Evolutionary conservation across 2,888 invertebrate species (phyloP).

Genomic region (Stenodera caucasica): DNA sequence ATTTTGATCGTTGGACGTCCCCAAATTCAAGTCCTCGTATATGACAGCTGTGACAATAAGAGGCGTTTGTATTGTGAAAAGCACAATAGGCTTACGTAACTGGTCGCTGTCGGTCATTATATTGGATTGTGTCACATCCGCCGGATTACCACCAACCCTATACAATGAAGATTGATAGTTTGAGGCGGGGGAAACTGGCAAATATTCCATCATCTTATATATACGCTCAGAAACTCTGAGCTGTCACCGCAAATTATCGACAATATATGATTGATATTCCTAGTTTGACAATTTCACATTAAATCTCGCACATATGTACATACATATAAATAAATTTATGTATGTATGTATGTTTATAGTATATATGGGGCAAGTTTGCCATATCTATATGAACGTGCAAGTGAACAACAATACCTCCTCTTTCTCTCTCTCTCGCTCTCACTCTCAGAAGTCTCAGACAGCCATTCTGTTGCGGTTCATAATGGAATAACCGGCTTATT

Average conservation of each 20-base stretch:
- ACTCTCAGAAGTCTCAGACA: conserved; percentile 36
- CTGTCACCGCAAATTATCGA: too few species aligned
- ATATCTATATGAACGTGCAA: conserved; percentile 34
- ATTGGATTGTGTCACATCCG: conserved; percentile 49
- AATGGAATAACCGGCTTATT: conserved; percentile 55
- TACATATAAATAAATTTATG: not conserved
- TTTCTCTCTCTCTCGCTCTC: too few species aligned
- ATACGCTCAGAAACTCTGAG: too few species aligned
- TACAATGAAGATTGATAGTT: conserved; percentile 52
- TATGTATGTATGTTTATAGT: not conserved
- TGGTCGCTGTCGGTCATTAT: conserved; percentile 49
- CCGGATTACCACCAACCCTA: conserved; percentile 46
- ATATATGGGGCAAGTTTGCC: conserved; percentile 13
- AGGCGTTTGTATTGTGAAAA: conserved; percentile 31
- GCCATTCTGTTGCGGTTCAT: conserved; percentile 50
- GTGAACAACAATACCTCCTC: conserved; percentile 42
- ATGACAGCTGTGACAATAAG: conserved; percentile 49
- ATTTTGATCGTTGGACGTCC: not conserved
- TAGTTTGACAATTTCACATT: too few species aligned
- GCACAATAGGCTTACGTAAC: conserved; percentile 43
- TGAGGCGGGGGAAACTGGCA: conserved; percentile 37
- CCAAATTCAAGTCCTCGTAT: conserved; percentile 9
- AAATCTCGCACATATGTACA: not conserved
- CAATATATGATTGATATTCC: too few species aligned
- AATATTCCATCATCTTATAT: conserved; percentile 46